Evolutionary conservation across 2,113 vertebrate species (phyloP).

Genomic region (Aphyosemion australe): DNA sequence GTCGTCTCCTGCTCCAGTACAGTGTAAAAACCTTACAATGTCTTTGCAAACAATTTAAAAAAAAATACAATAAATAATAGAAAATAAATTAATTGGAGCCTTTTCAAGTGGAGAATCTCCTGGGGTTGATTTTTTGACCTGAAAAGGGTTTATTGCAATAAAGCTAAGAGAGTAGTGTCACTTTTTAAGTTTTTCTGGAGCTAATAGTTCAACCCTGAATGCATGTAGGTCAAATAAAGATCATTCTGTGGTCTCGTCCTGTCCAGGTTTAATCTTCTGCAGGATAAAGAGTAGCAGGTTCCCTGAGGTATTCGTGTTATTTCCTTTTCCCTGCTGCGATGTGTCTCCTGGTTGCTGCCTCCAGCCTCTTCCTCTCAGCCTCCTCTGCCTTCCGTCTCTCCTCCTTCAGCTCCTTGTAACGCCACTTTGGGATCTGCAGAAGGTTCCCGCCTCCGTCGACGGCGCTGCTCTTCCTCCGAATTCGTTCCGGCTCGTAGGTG

Average conservation of each 20-base stretch:
- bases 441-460: slow-evolving; percentile 78
- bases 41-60: slow-evolving; percentile 40
- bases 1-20: no score
- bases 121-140: slow-evolving; percentile 31
- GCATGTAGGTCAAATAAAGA: background rate
- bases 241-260: background rate
- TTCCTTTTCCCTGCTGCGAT: slow-evolving; percentile 68
- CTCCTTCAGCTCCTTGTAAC: slow-evolving; percentile 94
- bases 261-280: background rate
- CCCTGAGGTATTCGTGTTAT: slow-evolving; percentile 51
- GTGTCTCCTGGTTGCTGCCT: slow-evolving; percentile 75
- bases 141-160: slow-evolving; percentile 18
- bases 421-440: slow-evolving; percentile 93
- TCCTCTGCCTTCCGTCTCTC: slow-evolving; percentile 90
- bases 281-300: slow-evolving; percentile 6
- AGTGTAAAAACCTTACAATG: slow-evolving; percentile 20
- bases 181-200: slow-evolving; percentile 11
- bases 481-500: slow-evolving; percentile 84
- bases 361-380: slow-evolving; percentile 80
- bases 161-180: background rate
- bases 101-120: slow-evolving; percentile 75
- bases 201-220: slow-evolving; percentile 18
- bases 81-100: slow-evolving; percentile 70
- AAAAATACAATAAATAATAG: slow-evolving; percentile 75
- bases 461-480: slow-evolving; percentile 74